phyloP scores from a whole-genome alignment of 2,797 vertebrate species.

The Heterohyrax brucei region DNA sequence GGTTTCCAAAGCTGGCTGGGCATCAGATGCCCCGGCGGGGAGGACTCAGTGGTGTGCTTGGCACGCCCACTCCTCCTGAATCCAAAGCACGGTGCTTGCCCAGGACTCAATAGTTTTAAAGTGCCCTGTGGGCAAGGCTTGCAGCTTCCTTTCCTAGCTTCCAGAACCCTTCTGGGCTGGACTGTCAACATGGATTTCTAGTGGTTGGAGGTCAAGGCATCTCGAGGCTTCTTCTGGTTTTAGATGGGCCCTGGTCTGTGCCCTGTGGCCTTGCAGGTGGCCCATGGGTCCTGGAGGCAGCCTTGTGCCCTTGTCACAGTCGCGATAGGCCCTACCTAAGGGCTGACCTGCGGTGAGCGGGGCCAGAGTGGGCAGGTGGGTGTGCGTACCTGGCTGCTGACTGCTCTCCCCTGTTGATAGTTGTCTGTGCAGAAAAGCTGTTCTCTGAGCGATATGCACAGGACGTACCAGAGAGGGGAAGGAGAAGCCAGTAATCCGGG shows the following conservation, averaged over 20 bases:
- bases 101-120: background rate
- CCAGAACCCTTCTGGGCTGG: background rate
- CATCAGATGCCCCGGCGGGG: background rate
- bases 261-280: background rate
- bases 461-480: background rate
- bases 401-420: slow-evolving; percentile 51
- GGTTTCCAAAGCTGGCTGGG: background rate
- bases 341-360: background rate
- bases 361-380: background rate
- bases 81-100: background rate
- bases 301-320: background rate
- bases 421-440: slow-evolving; percentile 72
- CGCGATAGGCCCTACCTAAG: background rate
- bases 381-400: background rate
- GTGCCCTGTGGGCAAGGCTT: too few species aligned
- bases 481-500: background rate
- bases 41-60: background rate
- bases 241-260: background rate
- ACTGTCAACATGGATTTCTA: background rate
- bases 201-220: background rate
- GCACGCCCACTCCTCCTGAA: background rate
- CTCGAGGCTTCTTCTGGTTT: background rate
- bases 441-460: slow-evolving; percentile 71
- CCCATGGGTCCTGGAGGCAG: background rate
- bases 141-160: background rate